Conservation (phyloP, 2,888 invertebrate species). For the Eupelmus urozonus region DNA sequence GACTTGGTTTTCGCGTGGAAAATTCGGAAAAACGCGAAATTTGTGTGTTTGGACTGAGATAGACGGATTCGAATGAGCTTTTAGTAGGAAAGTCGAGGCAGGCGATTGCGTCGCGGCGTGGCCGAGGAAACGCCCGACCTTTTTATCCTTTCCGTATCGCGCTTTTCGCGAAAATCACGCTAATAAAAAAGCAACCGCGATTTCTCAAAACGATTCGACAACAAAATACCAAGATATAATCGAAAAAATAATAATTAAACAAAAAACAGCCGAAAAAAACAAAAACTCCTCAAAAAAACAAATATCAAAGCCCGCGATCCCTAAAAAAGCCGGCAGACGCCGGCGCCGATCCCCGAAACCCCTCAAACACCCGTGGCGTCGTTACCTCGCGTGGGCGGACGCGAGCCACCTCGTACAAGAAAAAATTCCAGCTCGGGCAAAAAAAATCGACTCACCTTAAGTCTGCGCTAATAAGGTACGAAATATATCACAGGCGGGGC, state of each 20-base stretch:
- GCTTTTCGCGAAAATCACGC: too few species aligned
- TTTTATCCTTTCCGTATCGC: too few species aligned
- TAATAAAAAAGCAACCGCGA: too few species aligned
- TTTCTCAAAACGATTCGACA: background rate
- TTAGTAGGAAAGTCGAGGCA: background rate
- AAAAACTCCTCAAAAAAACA: background rate
- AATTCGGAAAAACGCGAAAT: too few species aligned
- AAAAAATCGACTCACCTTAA: slow-evolving; percentile 38
- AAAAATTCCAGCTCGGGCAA: background rate
- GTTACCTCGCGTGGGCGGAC: too few species aligned
- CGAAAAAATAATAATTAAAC: background rate
- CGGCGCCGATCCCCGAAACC: background rate
- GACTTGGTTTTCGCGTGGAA: too few species aligned
- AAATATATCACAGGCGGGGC: slow-evolving; percentile 56
- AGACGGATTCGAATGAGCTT: background rate
- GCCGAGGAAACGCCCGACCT: slow-evolving; percentile 45
- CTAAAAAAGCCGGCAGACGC: background rate
- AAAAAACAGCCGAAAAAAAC: background rate
- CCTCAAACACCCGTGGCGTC: too few species aligned
- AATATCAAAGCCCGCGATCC: background rate
- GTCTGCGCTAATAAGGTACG: slow-evolving; percentile 45
- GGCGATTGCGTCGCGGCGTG: slow-evolving; percentile 1
- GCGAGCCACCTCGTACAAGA: too few species aligned
- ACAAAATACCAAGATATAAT: background rate
- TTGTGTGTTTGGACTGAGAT: too few species aligned